Percentiles rank a stretch among this genome's conserved stretches.
phyloP scores from a whole-genome alignment of 2,113 vertebrate genomes.

The Neodon shergylaensis region DNA sequence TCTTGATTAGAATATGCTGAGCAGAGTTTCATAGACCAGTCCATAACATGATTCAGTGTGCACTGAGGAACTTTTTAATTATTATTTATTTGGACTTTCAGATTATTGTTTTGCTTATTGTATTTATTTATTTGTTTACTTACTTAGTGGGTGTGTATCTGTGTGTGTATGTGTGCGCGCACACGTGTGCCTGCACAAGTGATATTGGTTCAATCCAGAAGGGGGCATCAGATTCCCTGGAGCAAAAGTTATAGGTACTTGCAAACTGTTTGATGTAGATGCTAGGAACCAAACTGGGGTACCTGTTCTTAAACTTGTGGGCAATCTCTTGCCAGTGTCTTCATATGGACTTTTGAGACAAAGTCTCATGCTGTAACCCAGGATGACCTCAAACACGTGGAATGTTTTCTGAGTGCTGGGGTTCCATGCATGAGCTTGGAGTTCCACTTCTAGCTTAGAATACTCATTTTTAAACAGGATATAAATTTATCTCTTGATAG shows the following conservation, averaged over 20 bases:
- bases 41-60: background rate
- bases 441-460: background rate
- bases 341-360: background rate
- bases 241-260: too few relatives aligned
- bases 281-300: background rate
- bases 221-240: background rate
- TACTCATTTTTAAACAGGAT: background rate
- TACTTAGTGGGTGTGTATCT: background rate
- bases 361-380: background rate
- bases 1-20: background rate
- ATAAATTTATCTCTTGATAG: constrained; percentile 19
- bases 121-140: background rate
- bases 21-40: constrained; percentile 27
- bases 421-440: background rate
- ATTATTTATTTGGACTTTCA: background rate
- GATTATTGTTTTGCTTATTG: background rate
- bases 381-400: background rate
- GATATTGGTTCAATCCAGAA: background rate
- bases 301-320: background rate
- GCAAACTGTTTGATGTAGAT: too few relatives aligned
- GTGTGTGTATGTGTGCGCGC: background rate
- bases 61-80: background rate
- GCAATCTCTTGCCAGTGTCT: background rate
- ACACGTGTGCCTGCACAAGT: too few relatives aligned
- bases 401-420: background rate